These are phyloP conservation scores for Callionymus lyra DNA, from an alignment of 2,113 vertebrate genomes.

Conservation along the genomic window DNA sequence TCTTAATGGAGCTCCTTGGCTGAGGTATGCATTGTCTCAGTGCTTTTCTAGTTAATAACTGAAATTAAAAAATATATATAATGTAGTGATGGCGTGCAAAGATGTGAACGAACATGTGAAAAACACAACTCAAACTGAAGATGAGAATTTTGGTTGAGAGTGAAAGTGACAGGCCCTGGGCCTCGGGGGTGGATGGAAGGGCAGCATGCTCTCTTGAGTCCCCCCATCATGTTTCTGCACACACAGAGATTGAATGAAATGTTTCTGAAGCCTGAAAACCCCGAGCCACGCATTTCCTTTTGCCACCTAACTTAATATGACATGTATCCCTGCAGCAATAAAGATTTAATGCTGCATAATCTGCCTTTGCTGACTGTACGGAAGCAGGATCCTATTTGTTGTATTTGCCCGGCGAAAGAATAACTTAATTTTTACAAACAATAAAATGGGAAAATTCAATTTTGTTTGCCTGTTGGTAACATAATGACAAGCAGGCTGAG, in stretches of 20 bases:
- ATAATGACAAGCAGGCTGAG: conserved; percentile 36
- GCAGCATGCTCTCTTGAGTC: conserved; percentile 33
- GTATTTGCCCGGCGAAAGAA: conserved; percentile 53
- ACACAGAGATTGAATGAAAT: conserved; percentile 36
- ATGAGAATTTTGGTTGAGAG: conserved; percentile 31
- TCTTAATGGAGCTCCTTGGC: too few species aligned
- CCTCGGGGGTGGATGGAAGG: conserved; percentile 35
- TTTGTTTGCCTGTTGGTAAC: conserved; percentile 40
- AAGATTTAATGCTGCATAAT: conserved; percentile 49
- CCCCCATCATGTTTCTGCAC: conserved; percentile 31
- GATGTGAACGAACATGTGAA: conserved; percentile 19
- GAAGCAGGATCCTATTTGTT: conserved; percentile 43
- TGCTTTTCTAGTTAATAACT: too few species aligned
- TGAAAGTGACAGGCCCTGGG: conserved; percentile 33
- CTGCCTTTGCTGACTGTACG: conserved; percentile 37
- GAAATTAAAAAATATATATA: too few species aligned
- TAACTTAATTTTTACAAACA: conserved; percentile 41
- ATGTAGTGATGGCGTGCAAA: conserved; percentile 5
- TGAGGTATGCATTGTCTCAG: too few species aligned
- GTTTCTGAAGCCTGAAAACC: conserved; percentile 36
- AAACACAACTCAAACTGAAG: conserved; percentile 26
- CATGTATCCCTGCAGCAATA: conserved; percentile 51
- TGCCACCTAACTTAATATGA: conserved; percentile 53
- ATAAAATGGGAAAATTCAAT: conserved; percentile 58
- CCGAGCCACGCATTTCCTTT: conserved; percentile 34